Evolutionary conservation across 2,888 invertebrate species (phyloP).

Genomic region (Drosophila hamatofila): DNA sequence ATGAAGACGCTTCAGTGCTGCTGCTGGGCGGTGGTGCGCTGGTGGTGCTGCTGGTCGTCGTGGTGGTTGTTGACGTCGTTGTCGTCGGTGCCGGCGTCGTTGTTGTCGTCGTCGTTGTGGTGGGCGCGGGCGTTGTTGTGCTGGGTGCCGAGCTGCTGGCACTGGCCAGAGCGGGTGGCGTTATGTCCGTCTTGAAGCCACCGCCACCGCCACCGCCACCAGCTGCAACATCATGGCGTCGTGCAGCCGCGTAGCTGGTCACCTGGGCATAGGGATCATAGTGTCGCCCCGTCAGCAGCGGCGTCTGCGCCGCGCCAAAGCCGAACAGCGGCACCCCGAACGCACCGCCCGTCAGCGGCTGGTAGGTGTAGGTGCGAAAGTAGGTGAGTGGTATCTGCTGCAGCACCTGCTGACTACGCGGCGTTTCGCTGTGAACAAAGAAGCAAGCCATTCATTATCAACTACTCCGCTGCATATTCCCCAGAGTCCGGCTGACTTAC

Average conservation of each 20-base stretch:
- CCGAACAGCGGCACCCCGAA: slow-evolving; percentile 77
- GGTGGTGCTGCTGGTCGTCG: slow-evolving; percentile 56
- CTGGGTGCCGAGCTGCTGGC: slow-evolving; percentile 18
- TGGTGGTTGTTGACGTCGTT: slow-evolving; percentile 41
- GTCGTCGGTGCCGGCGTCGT: slow-evolving; percentile 58
- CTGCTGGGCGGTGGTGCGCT: slow-evolving; percentile 45
- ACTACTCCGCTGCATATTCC: neutral
- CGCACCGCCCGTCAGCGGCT: slow-evolving; percentile 77
- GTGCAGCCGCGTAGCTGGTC: slow-evolving; percentile 64
- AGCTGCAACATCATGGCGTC: slow-evolving; percentile 49
- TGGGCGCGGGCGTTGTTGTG: slow-evolving; percentile 41
- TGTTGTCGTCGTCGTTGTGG: slow-evolving; percentile 38
- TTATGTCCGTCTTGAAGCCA: slow-evolving; percentile 49
- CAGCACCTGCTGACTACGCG: slow-evolving; percentile 65
- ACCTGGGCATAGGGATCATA: slow-evolving; percentile 70
- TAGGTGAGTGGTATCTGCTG: slow-evolving; percentile 84
- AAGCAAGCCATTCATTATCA: neutral
- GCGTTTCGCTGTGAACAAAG: slow-evolving; percentile 60
- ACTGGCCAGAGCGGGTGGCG: slow-evolving; percentile 48
- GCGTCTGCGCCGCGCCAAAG: slow-evolving; percentile 72
- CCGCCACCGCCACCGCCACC: slow-evolving; percentile 3
- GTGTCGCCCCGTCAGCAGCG: slow-evolving; percentile 65
- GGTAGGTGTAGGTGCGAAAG: slow-evolving; percentile 84
- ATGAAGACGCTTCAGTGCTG: slow-evolving; percentile 49
- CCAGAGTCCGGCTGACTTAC: slow-evolving; percentile 59